A percentile compares a stretch with the other conserved stretches of the same genome.
phyloP scores from a whole-genome alignment of 2,113 vertebrate species.

The Syrrhaptes paradoxus region DNA sequence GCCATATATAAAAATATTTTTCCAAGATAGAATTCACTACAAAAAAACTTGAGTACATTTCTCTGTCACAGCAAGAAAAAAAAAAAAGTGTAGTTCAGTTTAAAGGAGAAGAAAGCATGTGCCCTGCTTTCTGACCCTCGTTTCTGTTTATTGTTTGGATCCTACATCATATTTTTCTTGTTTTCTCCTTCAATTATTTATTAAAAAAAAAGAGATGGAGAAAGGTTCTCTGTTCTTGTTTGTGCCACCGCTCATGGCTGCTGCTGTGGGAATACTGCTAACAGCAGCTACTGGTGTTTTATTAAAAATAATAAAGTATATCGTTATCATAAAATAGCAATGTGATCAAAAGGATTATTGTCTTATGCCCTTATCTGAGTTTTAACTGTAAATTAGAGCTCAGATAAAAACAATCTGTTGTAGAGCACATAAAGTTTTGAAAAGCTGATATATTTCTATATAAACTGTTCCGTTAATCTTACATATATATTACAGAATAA shows the following conservation, averaged over 20 bases:
- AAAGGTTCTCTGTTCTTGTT: slow-evolving; percentile 33
- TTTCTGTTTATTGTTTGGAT: slow-evolving; percentile 46
- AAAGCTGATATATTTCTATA: slow-evolving; percentile 15
- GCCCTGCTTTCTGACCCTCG: slow-evolving; percentile 14
- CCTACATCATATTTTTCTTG: slow-evolving; percentile 25
- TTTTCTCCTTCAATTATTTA: slow-evolving; percentile 66
- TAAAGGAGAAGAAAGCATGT: slow-evolving; percentile 27
- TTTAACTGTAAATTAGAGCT: slow-evolving; percentile 28
- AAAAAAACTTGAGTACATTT: slow-evolving; percentile 26
- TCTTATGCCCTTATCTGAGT: background rate
- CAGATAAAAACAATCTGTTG: background rate
- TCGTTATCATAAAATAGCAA: slow-evolving; percentile 48
- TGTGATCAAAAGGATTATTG: slow-evolving; percentile 26
- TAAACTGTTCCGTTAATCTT: background rate
- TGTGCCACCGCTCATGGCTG: slow-evolving; percentile 6
- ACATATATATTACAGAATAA: background rate
- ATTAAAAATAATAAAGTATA: slow-evolving; percentile 65
- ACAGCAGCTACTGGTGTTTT: slow-evolving; percentile 36
- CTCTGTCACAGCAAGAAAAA: slow-evolving; percentile 16
- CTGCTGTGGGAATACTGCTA: slow-evolving; percentile 32
- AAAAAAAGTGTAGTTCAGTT: background rate
- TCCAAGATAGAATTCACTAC: slow-evolving; percentile 23
- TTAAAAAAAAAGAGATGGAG: background rate
- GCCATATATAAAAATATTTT: slow-evolving; percentile 40
- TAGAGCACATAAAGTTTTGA: background rate